These are phyloP conservation scores for Choloepus hoffmanni DNA, from an alignment of 2,113 vertebrate species.

Conservation along the genomic window DNA sequence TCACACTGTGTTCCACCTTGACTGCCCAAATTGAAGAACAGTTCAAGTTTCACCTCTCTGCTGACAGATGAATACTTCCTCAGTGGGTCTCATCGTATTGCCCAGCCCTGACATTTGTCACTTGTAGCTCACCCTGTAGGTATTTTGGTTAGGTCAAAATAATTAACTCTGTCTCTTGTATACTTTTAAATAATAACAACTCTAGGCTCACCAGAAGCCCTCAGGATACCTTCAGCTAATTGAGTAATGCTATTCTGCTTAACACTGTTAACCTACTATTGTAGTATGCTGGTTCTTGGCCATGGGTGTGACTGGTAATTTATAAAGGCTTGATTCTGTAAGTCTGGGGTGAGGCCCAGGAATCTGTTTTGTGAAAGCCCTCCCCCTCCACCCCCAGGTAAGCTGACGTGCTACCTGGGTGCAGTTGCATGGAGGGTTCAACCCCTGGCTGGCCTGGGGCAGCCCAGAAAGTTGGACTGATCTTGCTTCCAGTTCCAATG, in stretches of 20 bases:
- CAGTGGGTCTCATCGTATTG: not conserved
- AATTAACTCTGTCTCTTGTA: slow-evolving; percentile 3
- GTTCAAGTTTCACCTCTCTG: not conserved
- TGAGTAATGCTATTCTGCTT: not conserved
- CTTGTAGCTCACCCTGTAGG: not conserved
- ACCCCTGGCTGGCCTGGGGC: not conserved
- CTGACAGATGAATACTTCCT: not conserved
- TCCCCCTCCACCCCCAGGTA: not conserved
- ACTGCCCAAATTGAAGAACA: not conserved
- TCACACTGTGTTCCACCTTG: not conserved
- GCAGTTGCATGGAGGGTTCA: not conserved
- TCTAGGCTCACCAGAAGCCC: not conserved
- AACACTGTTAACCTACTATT: not conserved
- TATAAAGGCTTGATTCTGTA: not conserved
- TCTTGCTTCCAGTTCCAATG: not conserved
- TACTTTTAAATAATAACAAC: slow-evolving; percentile 48
- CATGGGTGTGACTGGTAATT: not conserved
- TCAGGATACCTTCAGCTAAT: not conserved
- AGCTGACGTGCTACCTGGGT: not conserved
- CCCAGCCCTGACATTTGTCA: not conserved
- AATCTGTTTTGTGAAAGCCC: not conserved
- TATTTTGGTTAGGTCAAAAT: slow-evolving; percentile 28
- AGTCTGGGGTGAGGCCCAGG: not conserved
- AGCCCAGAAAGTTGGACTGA: not conserved
- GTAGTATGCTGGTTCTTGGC: not conserved